A percentile compares a stretch with the other conserved stretches of the same genome.
These are phyloP conservation scores for Belonocnema kinseyi DNA, from an alignment of 1,140 invertebrate genomes.

Conservation along the genomic window DNA sequence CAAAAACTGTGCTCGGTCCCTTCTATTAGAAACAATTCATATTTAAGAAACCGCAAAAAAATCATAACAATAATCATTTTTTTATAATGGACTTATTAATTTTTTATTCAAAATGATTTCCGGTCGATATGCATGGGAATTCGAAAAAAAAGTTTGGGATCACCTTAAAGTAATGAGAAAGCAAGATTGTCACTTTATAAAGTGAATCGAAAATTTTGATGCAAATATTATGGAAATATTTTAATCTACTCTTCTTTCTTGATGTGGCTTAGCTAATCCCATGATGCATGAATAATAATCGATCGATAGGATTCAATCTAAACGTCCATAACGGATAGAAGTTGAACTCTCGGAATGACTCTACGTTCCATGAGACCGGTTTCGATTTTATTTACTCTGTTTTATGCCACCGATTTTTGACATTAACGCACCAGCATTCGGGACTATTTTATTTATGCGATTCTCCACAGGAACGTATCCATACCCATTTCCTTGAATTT, in stretches of 20 bases:
- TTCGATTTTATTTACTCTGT: conserved; percentile 31
- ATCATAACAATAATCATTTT: no score
- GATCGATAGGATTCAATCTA: conserved; percentile 29
- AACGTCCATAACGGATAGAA: not conserved
- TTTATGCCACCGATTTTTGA: conserved; percentile 30
- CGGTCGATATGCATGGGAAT: no score
- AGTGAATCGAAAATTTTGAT: conserved; percentile 1
- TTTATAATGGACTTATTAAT: no score
- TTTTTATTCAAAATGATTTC: no score
- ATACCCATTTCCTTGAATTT: conserved; percentile 18
- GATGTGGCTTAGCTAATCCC: conserved; percentile 11
- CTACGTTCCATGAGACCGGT: conserved; percentile 11
- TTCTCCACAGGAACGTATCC: conserved; percentile 16
- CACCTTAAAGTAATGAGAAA: no score
- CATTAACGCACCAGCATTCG: conserved; percentile 25
- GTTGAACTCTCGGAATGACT: conserved; percentile 29
- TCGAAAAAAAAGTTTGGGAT: no score
- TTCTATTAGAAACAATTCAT: no score
- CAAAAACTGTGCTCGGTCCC: no score
- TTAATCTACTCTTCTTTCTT: conserved; percentile 21
- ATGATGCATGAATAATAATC: conserved; percentile 19
- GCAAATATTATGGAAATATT: conserved; percentile 26
- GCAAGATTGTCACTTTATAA: not conserved
- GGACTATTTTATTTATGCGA: conserved; percentile 29
- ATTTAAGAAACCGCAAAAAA: no score